Conservation (phyloP, 1,140 invertebrate genomes). For the Drosophila lacertosa region DNA sequence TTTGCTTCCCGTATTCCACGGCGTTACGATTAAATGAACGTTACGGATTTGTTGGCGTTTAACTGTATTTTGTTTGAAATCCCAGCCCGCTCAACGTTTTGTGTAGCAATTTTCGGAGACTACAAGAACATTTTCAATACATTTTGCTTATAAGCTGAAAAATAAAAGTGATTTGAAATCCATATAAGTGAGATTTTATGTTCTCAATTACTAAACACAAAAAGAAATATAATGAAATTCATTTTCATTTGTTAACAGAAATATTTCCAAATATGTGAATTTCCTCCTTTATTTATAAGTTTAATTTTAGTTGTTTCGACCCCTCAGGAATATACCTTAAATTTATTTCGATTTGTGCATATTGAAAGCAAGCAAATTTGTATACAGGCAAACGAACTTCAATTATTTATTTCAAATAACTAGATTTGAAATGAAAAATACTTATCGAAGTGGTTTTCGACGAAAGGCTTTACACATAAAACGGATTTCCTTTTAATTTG, state of each 20-base stretch:
- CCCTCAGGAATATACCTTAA: too few relatives aligned
- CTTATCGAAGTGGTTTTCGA: not conserved
- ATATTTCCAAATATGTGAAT: too few relatives aligned
- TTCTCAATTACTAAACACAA: too few relatives aligned
- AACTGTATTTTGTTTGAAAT: constrained; percentile 25
- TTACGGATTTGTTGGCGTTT: constrained; percentile 54
- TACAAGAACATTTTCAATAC: not conserved
- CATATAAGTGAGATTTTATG: not conserved
- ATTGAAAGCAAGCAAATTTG: too few relatives aligned
- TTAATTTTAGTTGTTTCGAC: too few relatives aligned
- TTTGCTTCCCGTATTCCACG: constrained; percentile 5
- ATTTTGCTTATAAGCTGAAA: not conserved
- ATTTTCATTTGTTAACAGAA: too few relatives aligned
- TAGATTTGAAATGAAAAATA: not conserved
- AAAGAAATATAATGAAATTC: too few relatives aligned
- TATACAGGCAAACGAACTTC: too few relatives aligned
- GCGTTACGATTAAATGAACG: constrained; percentile 57
- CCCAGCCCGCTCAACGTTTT: not conserved
- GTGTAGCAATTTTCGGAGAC: not conserved
- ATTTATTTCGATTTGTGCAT: too few relatives aligned
- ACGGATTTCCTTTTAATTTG: constrained; percentile 34
- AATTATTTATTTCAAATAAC: too few relatives aligned
- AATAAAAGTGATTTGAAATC: not conserved
- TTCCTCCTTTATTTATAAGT: too few relatives aligned
- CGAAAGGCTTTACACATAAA: constrained; percentile 9